A percentile compares a stretch with the other conserved stretches of the same genome.
Evolutionary conservation across 2,113 vertebrate species (phyloP).

Genomic region (Rissa tridactyla): DNA sequence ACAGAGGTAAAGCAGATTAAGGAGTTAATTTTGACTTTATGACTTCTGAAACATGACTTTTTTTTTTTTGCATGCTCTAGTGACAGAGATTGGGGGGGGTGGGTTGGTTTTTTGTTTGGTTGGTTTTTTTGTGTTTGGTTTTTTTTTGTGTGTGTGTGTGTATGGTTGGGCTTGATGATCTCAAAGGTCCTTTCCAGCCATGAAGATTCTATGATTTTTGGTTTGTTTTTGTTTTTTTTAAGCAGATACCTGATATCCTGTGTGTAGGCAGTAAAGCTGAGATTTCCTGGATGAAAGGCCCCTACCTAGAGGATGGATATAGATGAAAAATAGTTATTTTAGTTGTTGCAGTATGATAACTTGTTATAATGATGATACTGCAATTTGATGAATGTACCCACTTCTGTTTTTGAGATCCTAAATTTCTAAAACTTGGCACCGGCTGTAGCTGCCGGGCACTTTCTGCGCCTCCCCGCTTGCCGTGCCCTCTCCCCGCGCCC

Average conservation of each 20-base stretch:
- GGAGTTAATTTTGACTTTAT: neutral
- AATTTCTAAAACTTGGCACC: rapidly evolving
- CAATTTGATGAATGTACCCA: no score
- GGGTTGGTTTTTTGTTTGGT: no score
- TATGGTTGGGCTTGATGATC: no score
- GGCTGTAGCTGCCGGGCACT: rapidly evolving
- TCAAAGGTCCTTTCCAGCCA: no score
- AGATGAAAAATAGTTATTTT: neutral
- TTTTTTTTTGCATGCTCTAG: neutral
- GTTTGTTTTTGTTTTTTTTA: neutral
- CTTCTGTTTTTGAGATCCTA: neutral
- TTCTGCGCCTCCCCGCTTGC: rapidly evolving
- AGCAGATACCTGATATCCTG: neutral
- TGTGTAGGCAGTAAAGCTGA: neutral
- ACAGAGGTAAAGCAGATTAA: neutral
- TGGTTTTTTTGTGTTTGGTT: no score
- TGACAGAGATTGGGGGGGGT: no score
- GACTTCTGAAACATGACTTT: neutral
- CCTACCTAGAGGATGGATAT: neutral
- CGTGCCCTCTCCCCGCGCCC: no score
- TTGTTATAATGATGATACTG: neutral
- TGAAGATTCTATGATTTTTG: no score
- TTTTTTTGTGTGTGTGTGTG: no score
- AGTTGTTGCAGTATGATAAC: neutral
- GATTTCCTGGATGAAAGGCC: neutral